Evolutionary conservation across 2,888 invertebrate species (phyloP).

Genomic region (Drosophila putrida): DNA sequence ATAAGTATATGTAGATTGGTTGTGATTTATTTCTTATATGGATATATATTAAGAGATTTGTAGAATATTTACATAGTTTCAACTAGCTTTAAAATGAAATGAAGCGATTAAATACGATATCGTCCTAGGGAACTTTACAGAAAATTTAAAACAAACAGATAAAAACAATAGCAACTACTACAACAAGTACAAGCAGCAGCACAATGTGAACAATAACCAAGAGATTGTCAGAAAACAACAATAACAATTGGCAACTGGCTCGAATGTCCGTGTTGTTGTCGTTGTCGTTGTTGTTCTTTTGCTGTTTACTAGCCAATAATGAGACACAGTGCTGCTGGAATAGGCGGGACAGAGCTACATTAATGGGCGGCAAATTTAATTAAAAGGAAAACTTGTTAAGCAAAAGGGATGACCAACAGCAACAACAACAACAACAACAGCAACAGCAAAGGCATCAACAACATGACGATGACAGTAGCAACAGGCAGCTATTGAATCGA

Average conservation of each 20-base stretch:
- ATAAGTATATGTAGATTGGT: too few species aligned
- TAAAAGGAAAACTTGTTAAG: constrained; percentile 78
- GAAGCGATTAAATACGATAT: too few species aligned
- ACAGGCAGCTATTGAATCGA: constrained; percentile 73
- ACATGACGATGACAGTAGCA: constrained; percentile 55
- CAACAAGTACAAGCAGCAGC: constrained; percentile 8
- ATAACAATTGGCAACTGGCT: constrained; percentile 22
- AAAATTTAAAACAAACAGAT: constrained; percentile 4
- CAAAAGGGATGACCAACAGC: constrained; percentile 39
- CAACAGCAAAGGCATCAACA: constrained; percentile 20
- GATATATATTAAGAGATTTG: too few species aligned
- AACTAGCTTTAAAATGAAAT: too few species aligned
- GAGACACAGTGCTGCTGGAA: constrained; percentile 19
- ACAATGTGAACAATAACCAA: constrained; percentile 51
- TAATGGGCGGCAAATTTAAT: constrained; percentile 72
- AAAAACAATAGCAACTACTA: constrained; percentile 5
- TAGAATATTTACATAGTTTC: too few species aligned
- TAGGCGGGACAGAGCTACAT: constrained; percentile 22
- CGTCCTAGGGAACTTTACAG: too few species aligned
- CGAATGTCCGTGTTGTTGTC: constrained; percentile 7
- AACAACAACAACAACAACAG: constrained; percentile 11
- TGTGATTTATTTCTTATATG: too few species aligned
- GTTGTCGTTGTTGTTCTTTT: constrained; percentile 16
- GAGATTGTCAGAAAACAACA: constrained; percentile 44
- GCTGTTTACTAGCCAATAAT: constrained; percentile 55